Evolutionary conservation across 2,113 vertebrate genomes (phyloP).

Genomic region (Mormyrus iriodes): DNA sequence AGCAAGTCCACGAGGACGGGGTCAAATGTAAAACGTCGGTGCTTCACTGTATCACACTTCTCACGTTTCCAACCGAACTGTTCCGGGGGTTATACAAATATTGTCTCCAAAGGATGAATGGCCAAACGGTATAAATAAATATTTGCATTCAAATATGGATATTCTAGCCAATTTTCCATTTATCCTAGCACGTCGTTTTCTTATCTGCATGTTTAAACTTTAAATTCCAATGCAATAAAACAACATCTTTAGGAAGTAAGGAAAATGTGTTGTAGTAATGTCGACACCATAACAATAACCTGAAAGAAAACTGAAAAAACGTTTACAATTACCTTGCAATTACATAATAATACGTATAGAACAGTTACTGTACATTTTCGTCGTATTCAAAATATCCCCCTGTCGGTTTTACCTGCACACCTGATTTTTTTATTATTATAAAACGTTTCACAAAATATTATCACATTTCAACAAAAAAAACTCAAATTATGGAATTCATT

Average conservation of each 20-base stretch:
- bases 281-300: neutral
- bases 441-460: neutral
- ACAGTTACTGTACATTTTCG: neutral
- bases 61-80: neutral
- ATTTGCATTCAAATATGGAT: neutral
- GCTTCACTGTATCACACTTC: neutral
- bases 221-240: neutral
- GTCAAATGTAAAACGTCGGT: slow-evolving; percentile 35
- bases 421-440: neutral
- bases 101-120: neutral
- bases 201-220: neutral
- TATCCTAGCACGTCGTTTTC: neutral
- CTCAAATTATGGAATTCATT: neutral
- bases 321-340: neutral
- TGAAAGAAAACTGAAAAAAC: neutral
- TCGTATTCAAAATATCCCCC: neutral
- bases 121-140: neutral
- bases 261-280: neutral
- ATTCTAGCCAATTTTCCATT: neutral
- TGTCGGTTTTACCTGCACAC: neutral
- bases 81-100: neutral
- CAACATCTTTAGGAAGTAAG: neutral
- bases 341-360: neutral
- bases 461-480: neutral
- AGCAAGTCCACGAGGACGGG: slow-evolving; percentile 55